Percentiles rank a stretch among this genome's conserved stretches.
Conservation (phyloP, 2,888 invertebrate species). For the Lingula anatina region DNA sequence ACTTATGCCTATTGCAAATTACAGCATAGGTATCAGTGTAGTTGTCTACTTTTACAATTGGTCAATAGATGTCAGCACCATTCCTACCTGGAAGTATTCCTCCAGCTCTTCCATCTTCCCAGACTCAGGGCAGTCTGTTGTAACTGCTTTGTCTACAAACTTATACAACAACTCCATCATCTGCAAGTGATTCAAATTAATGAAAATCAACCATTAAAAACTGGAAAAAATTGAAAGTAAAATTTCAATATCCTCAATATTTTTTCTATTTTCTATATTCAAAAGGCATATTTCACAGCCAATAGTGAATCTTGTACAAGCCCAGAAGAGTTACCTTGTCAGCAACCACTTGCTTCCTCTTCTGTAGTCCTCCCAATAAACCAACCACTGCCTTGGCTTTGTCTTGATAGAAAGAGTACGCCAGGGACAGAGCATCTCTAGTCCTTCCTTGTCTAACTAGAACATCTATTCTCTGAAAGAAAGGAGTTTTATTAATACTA, state of each 20-base stretch:
- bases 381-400: constrained; percentile 61
- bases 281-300: too few relatives aligned
- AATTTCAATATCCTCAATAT: too few relatives aligned
- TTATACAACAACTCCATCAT: constrained; percentile 47
- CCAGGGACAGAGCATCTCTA: constrained; percentile 60
- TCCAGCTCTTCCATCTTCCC: constrained; percentile 48
- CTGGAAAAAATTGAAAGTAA: not conserved
- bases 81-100: constrained; percentile 44
- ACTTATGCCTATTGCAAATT: too few relatives aligned
- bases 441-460: constrained; percentile 56
- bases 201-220: not conserved
- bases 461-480: constrained; percentile 53
- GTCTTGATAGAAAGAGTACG: constrained; percentile 62
- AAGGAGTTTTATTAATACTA: not conserved
- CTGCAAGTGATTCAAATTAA: constrained; percentile 15
- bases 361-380: constrained; percentile 27
- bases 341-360: constrained; percentile 32
- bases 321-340: constrained; percentile 27
- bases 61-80: too few relatives aligned
- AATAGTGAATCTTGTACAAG: too few relatives aligned
- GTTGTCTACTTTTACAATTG: constrained; percentile 14
- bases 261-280: too few relatives aligned
- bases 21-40: too few relatives aligned
- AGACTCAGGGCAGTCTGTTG: constrained; percentile 35
- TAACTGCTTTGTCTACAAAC: constrained; percentile 50